A percentile compares a stretch with the other conserved stretches of the same genome.
phyloP scores from a whole-genome alignment of 2,113 vertebrate genomes.

The Cervus canadensis region DNA sequence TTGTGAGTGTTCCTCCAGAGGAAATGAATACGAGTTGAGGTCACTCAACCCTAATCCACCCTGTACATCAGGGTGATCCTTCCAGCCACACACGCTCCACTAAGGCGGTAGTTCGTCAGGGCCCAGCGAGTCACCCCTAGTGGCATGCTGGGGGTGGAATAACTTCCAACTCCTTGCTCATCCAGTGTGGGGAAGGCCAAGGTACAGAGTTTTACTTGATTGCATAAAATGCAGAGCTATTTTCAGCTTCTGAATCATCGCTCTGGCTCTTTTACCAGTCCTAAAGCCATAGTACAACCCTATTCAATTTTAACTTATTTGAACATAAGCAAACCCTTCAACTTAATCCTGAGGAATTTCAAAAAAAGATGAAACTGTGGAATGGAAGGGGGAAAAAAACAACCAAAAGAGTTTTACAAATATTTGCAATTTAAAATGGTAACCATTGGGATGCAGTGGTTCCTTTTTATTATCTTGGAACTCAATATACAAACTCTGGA shows the following conservation, averaged over 20 bases:
- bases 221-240: conserved; percentile 76
- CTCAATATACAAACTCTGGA: not conserved
- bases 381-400: not conserved
- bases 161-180: conserved; percentile 74
- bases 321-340: conserved; percentile 16
- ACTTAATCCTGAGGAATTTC: not conserved
- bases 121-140: conserved; percentile 70
- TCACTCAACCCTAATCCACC: conserved; percentile 58
- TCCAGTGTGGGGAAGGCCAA: conserved; percentile 73
- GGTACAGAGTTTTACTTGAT: conserved; percentile 77
- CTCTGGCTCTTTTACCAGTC: conserved; percentile 63
- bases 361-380: not conserved
- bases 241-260: conserved; percentile 80
- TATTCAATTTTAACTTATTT: conserved; percentile 40
- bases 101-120: conserved; percentile 68
- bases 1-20: conserved; percentile 22
- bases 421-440: not conserved
- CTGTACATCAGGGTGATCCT: conserved; percentile 41
- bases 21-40: conserved; percentile 61
- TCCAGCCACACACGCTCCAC: conserved; percentile 41
- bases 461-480: not conserved
- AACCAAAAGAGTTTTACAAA: not conserved
- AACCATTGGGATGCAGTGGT: not conserved
- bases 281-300: conserved; percentile 61
- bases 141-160: conserved; percentile 77